Evolutionary conservation across 2,797 vertebrate species (phyloP).

Genomic region (Myripristis murdjan): DNA sequence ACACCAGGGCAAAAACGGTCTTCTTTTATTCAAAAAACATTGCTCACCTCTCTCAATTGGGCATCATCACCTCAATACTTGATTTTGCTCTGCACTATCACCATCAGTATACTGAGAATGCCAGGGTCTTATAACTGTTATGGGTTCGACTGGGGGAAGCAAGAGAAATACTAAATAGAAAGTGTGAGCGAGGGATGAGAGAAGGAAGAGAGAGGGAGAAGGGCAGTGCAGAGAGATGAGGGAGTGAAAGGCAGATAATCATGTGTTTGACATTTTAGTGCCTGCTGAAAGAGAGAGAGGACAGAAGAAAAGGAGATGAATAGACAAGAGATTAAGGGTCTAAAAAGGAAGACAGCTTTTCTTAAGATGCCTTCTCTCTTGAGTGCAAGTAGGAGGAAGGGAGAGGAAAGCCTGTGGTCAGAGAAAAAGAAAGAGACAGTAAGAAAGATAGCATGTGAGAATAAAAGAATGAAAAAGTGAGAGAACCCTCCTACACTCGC

Average conservation of each 20-base stretch:
- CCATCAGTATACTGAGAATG: not conserved
- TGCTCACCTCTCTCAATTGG: no score
- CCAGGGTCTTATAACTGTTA: not conserved
- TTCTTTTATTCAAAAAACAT: no score
- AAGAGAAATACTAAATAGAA: slow-evolving; percentile 12
- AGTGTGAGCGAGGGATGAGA: slow-evolving; percentile 3
- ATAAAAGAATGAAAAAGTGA: slow-evolving; percentile 46
- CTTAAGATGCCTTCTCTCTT: slow-evolving; percentile 59
- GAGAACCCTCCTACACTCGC: slow-evolving; percentile 60
- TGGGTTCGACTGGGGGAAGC: slow-evolving; percentile 27
- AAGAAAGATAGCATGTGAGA: slow-evolving; percentile 41
- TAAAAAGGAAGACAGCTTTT: slow-evolving; percentile 57
- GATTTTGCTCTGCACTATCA: no score
- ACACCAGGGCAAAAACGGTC: no score
- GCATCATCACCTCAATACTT: no score
- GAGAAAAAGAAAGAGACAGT: slow-evolving; percentile 47
- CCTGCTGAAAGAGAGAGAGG: slow-evolving; percentile 57
- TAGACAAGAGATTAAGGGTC: slow-evolving; percentile 63
- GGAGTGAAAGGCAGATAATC: slow-evolving; percentile 64
- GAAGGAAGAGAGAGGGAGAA: slow-evolving; percentile 35
- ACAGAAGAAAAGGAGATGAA: slow-evolving; percentile 64
- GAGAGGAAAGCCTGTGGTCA: slow-evolving; percentile 65
- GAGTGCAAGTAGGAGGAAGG: slow-evolving; percentile 63
- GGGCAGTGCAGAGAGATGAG: slow-evolving; percentile 43
- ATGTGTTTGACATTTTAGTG: slow-evolving; percentile 72